These are phyloP conservation scores for Yoshiicerus persimilis DNA, from an alignment of 1,140 invertebrate genomes.

Conservation along the genomic window DNA sequence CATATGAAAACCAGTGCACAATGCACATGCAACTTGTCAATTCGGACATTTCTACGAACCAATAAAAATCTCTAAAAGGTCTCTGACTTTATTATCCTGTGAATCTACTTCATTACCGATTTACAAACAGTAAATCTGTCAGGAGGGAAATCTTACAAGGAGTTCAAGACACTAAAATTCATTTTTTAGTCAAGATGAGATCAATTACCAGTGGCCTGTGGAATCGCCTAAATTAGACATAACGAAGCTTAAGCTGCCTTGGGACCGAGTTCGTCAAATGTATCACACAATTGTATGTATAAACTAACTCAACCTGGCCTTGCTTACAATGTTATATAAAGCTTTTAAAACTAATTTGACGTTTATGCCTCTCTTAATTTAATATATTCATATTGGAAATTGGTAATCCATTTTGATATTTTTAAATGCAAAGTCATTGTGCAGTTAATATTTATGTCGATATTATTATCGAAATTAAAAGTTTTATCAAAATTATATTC, in stretches of 20 bases:
- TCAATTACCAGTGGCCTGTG: neutral
- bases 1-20: no score
- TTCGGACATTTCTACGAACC: neutral
- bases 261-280: neutral
- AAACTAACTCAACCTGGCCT: no score
- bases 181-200: neutral
- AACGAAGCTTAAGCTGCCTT: neutral
- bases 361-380: no score
- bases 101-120: neutral
- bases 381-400: no score
- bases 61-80: neutral
- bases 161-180: neutral
- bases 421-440: no score
- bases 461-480: no score
- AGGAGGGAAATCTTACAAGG: no score
- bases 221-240: neutral
- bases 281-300: conserved; percentile 36
- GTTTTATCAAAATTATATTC: no score
- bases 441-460: no score
- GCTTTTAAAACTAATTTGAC: no score
- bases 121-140: neutral
- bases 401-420: no score
- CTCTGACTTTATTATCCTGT: neutral
- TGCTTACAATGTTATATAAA: no score
- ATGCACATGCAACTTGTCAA: neutral